Conservation (phyloP, 2,113 vertebrate genomes). For the Hippocampus abdominalis region DNA sequence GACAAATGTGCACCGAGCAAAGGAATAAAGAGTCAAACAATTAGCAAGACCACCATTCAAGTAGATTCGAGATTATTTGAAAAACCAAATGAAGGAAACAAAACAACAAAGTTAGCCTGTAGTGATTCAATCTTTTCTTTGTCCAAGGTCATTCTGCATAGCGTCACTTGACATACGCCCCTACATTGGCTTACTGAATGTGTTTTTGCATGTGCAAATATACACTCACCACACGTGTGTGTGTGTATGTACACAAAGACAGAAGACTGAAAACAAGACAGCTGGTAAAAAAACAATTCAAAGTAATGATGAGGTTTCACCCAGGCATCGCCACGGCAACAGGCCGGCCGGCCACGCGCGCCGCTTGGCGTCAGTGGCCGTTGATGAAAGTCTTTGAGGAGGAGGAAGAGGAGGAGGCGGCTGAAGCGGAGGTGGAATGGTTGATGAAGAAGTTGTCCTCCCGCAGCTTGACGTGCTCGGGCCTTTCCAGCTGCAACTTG, state of each 20-base stretch:
- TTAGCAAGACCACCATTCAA: background rate
- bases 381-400: slow-evolving; percentile 75
- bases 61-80: no score
- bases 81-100: background rate
- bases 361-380: slow-evolving; percentile 68
- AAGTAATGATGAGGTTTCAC: background rate
- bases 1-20: no score
- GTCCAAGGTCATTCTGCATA: background rate
- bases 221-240: background rate
- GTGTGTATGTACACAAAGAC: background rate
- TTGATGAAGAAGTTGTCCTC: slow-evolving; percentile 85
- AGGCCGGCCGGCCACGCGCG: background rate
- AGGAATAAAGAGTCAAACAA: no score
- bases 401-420: slow-evolving; percentile 18
- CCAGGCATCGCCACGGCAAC: slow-evolving; percentile 21
- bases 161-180: background rate
- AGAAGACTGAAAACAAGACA: background rate
- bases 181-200: background rate
- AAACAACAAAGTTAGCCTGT: background rate
- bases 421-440: slow-evolving; percentile 18
- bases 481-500: slow-evolving; percentile 81
- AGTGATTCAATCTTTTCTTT: background rate
- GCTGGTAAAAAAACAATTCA: background rate
- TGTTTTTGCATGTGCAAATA: background rate
- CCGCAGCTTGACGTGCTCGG: slow-evolving; percentile 84